phyloP scores from a whole-genome alignment of 2,797 vertebrate genomes.

The Dicrostonyx torquatus region DNA sequence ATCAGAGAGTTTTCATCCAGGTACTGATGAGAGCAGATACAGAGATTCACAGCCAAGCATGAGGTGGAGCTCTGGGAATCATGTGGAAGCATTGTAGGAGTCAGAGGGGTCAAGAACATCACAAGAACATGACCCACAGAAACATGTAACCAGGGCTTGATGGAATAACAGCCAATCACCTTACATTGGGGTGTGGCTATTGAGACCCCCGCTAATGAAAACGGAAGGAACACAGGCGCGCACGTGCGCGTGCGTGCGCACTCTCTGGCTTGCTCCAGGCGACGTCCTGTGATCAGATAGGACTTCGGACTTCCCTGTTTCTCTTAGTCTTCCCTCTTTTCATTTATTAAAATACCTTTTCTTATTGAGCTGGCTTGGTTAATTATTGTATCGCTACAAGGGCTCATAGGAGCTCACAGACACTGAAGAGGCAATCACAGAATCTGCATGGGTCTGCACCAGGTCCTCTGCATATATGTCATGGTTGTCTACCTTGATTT shows the following conservation, averaged over 20 bases:
- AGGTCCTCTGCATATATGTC: not conserved
- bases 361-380: too few relatives aligned
- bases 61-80: not conserved
- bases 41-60: not conserved
- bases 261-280: too few relatives aligned
- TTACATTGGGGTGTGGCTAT: too few relatives aligned
- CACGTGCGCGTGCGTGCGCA: too few relatives aligned
- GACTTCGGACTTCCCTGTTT: too few relatives aligned
- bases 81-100: not conserved
- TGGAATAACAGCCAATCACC: too few relatives aligned
- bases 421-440: not conserved
- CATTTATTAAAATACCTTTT: too few relatives aligned
- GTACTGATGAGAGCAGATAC: not conserved
- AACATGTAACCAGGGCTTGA: not conserved
- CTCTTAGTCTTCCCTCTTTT: too few relatives aligned
- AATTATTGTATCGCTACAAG: too few relatives aligned
- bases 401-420: not conserved
- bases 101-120: not conserved
- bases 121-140: not conserved
- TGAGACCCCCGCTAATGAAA: too few relatives aligned
- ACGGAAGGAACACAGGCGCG: too few relatives aligned
- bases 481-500: not conserved
- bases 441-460: not conserved
- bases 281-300: too few relatives aligned
- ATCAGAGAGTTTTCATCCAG: not conserved